Conservation (phyloP, 2,888 invertebrate genomes). For the Camptogramma bilineatum region DNA sequence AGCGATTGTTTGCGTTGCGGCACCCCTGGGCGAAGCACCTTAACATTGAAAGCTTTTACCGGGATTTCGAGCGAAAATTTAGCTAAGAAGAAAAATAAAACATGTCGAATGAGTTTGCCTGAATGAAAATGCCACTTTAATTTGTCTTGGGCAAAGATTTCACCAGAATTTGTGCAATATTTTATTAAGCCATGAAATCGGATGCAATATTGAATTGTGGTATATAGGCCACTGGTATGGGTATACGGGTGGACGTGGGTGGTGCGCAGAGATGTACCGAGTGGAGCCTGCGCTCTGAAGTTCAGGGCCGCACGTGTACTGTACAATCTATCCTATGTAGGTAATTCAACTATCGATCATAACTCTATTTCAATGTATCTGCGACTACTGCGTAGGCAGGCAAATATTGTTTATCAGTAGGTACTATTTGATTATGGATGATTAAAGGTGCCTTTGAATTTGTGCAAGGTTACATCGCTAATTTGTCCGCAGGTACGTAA, state of each 20-base stretch:
- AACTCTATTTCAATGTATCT: slow-evolving; percentile 15
- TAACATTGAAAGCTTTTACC: neutral
- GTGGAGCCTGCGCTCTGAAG: slow-evolving; percentile 40
- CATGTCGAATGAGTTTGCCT: neutral
- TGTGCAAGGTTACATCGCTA: slow-evolving; percentile 34
- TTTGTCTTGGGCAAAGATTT: neutral
- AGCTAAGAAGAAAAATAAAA: neutral
- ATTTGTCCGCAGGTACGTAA: slow-evolving; percentile 22
- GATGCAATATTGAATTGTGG: slow-evolving; percentile 9
- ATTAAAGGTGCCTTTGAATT: slow-evolving; percentile 37
- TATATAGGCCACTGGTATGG: slow-evolving; percentile 5
- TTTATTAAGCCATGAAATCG: neutral
- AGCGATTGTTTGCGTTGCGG: neutral
- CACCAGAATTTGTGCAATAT: neutral
- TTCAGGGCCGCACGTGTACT: slow-evolving; percentile 37
- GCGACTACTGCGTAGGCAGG: slow-evolving; percentile 3
- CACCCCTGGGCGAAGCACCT: neutral
- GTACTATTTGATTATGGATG: slow-evolving; percentile 35
- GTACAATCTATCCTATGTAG: slow-evolving; percentile 25
- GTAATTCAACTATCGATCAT: slow-evolving; percentile 26
- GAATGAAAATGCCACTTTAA: neutral
- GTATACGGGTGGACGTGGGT: slow-evolving; percentile 25
- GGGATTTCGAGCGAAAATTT: neutral
- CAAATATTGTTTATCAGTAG: slow-evolving; percentile 28
- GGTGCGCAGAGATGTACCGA: slow-evolving; percentile 29